Base-by-base conservation (phyloP, 2,888 invertebrate species). In the Napeogenes inachia region DNA sequence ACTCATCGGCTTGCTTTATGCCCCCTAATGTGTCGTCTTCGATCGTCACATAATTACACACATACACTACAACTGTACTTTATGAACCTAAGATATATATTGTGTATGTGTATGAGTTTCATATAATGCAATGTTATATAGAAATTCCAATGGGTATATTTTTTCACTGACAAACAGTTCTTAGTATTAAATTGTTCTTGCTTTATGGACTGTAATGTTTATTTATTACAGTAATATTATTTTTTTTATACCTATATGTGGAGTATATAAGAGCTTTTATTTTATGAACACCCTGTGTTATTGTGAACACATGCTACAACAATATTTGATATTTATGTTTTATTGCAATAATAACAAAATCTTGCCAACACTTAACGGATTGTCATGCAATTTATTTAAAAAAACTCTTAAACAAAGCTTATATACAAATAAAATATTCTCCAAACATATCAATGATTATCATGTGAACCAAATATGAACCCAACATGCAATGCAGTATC, bases 191-290 rank as follows among this genome's bases (percentile, higher is more conserved):
- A 74, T 72, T 70, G 68, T 69, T 69, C 71, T 69, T 68, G 73
- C 72, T 78, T 79, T 80, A 83, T 81, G 75, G 72, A 70, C 75
- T 75, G 74, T 72, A 76, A 74, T 76, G 72, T 72, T 67, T 79
- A 81, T 82, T 79, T 80, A 82, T 81, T 66, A 73, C 71, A 68
- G 73, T 79, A 75, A 79, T 80, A 77, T 78, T 76, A 75, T 70
- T 75, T 74, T 71, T 74, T 68, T 71, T 74, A 69, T 74, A 74
- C 68, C 67, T 71, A 72, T 77, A 75, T 72, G 77, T 77, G 77
- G 67, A 70, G 67, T 61, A 66, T 72, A 73, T 69, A 67, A 68
- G 64, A 72, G 76, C 73, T 75, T 74, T 78, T 80, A 80, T 77
- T 80, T 21, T 21, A 73, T 74, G 72, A 75, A 70, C 72, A 73